Percentiles rank a stretch among this genome's conserved stretches.
Evolutionary conservation across 1,140 invertebrate genomes (phyloP).

Genomic region (Tribolium castaneum): DNA sequence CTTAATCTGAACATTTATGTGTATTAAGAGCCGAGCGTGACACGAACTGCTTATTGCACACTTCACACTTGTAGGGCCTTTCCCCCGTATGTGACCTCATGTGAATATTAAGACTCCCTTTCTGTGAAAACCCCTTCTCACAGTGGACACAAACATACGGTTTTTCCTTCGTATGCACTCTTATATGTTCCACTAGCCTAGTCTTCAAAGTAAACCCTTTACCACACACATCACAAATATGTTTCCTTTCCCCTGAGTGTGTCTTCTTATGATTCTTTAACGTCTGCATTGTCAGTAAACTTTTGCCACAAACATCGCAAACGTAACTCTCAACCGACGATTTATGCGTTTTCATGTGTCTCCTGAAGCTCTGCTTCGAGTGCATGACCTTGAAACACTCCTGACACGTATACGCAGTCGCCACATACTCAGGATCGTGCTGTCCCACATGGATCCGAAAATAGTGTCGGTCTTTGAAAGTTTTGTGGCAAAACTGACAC

Average conservation of each 20-base stretch:
- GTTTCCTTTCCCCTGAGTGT: slow-evolving; percentile 35
- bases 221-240: slow-evolving; percentile 38
- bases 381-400: not conserved
- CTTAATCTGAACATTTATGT: not conserved
- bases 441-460: not conserved
- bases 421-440: not conserved
- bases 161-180: slow-evolving; percentile 63
- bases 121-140: slow-evolving; percentile 72
- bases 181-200: slow-evolving; percentile 53
- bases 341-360: not conserved
- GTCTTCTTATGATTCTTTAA: slow-evolving; percentile 12
- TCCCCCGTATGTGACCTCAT: slow-evolving; percentile 70
- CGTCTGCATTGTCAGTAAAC: not conserved
- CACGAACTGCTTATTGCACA: slow-evolving; percentile 74
- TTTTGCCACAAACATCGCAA: slow-evolving; percentile 11
- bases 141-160: slow-evolving; percentile 66
- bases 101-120: slow-evolving; percentile 71
- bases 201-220: slow-evolving; percentile 24
- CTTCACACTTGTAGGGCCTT: slow-evolving; percentile 63
- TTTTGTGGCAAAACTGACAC: not conserved
- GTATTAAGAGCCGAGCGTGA: slow-evolving; percentile 71
- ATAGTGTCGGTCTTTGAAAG: not conserved
- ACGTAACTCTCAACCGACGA: not conserved
- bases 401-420: not conserved
- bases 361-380: not conserved